phyloP scores from a whole-genome alignment of 2,113 vertebrate species.

The Pangasianodon gigas region DNA sequence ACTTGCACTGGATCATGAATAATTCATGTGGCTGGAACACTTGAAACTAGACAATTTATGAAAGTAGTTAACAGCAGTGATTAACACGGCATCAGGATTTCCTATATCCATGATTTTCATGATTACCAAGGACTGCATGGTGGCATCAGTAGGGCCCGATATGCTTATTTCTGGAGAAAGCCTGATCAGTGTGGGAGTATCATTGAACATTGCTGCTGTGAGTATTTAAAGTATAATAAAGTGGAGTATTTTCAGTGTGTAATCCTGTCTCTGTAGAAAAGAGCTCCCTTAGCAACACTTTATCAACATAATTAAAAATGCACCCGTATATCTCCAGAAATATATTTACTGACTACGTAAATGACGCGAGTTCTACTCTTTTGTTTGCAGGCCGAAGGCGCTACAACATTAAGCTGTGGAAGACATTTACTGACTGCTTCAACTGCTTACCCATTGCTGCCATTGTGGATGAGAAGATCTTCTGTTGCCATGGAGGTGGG shows the following conservation, averaged over 20 bases:
- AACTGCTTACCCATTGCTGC: constrained; percentile 85
- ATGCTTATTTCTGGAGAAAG: not conserved
- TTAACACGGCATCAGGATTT: not conserved
- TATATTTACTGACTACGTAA: not conserved
- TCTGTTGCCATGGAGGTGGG: constrained; percentile 84
- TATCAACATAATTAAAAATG: not conserved
- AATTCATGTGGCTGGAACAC: not conserved
- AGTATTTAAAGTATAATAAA: not conserved
- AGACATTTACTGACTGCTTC: constrained; percentile 86
- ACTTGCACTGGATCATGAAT: not conserved
- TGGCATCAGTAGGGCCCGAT: not conserved
- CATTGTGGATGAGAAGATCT: constrained; percentile 86
- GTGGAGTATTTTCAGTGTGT: constrained; percentile 33
- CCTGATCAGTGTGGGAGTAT: not conserved
- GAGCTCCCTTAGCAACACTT: not conserved
- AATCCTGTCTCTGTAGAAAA: constrained; percentile 13
- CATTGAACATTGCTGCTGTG: not conserved
- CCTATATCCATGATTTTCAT: no score
- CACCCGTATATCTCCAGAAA: not conserved
- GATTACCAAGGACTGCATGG: not conserved
- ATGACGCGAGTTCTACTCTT: not conserved
- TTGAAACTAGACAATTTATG: not conserved
- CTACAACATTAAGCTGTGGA: constrained; percentile 88
- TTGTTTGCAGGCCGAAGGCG: constrained; percentile 77
- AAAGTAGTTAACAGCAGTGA: no score